A percentile compares a stretch with the other conserved stretches of the same genome.
phyloP scores from a whole-genome alignment of 2,113 vertebrate species.

The Calyptommatus sinebrachiatus region DNA sequence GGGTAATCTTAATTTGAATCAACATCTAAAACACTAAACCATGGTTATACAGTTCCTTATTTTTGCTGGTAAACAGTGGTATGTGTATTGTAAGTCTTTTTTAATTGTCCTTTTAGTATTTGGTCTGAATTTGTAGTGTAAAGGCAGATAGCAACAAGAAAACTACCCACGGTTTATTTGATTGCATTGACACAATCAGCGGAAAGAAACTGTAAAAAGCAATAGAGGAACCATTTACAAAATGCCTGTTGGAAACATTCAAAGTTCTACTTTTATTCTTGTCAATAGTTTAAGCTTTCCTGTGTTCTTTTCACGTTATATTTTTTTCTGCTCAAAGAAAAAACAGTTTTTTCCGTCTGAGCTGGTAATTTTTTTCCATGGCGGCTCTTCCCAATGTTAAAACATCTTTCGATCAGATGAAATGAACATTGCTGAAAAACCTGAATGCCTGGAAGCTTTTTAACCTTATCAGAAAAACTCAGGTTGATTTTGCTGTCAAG shows the following conservation, averaged over 20 bases:
- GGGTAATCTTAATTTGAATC: no score
- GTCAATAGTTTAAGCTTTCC: background rate
- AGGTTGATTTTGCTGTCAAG: slow-evolving; percentile 59
- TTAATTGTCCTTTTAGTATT: no score
- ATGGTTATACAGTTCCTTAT: no score
- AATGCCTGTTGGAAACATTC: background rate
- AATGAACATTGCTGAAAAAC: slow-evolving; percentile 42
- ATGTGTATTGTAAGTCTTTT: no score
- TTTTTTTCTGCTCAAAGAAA: background rate
- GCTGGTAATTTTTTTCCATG: slow-evolving; percentile 35
- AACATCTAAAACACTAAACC: no score
- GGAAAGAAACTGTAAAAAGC: no score
- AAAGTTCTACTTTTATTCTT: background rate
- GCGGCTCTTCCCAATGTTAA: slow-evolving; percentile 53
- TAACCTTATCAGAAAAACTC: slow-evolving; percentile 64
- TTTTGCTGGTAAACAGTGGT: no score
- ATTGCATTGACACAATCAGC: no score
- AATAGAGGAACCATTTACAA: no score
- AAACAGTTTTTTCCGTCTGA: background rate
- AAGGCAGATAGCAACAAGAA: no score
- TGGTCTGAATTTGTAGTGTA: no score
- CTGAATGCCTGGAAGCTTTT: slow-evolving; percentile 59
- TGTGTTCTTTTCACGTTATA: background rate
- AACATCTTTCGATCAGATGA: slow-evolving; percentile 42
- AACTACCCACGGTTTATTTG: no score